Evolutionary conservation across 2,113 vertebrate species (phyloP), one percentile per base, ranked within the genome.

Genomic region (Muntiacus muntjak): DNA sequence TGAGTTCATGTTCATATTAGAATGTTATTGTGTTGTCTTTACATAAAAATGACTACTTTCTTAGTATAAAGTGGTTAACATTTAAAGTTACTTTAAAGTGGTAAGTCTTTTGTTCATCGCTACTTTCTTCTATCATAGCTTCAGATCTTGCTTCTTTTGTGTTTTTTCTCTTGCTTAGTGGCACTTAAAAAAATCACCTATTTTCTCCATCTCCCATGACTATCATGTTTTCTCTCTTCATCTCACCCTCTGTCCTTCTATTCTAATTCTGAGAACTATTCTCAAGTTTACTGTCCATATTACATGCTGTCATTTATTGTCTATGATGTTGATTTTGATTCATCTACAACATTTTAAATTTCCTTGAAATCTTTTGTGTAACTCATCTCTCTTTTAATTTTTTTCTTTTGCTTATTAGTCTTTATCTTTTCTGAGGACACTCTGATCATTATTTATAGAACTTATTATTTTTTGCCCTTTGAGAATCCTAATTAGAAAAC

Each of bases 121-220:
- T 71, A 7, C 92, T 97, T 96, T 96, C 86, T 93, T 93, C 54
- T 85, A 36, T 45, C 40, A 30, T 45, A 78, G 88, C 67, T 95
- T 78, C 47, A 55, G 87, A 40, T 43, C 76, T 96, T 94, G 14
- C 16, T 88, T 95, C 89, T 93, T 10, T 50, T 89, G 26, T 76
- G 45, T 16, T 86, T 90, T 85, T 78, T 57, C 7, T 82, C 5
- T 88, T 86, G 43, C 71, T 85, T 11, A 52, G 17, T 64, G 11
- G 2, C 3, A 74, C 9, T 62, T 87, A 26, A 85, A 85, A 85
- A 71, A 67, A 43, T 92, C 9, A n/a, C 33, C 62, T 79, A n/a
- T 85, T 91, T 64, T 43, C 26, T 87, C 36, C 52, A 15, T 60
- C 21, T 93, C 67, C 58, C 25, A 28, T n/a, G 47, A 47, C 74